These are phyloP conservation scores for Spea multiplicata DNA, from an alignment of 2,113 vertebrate species.

Conservation along the genomic window DNA sequence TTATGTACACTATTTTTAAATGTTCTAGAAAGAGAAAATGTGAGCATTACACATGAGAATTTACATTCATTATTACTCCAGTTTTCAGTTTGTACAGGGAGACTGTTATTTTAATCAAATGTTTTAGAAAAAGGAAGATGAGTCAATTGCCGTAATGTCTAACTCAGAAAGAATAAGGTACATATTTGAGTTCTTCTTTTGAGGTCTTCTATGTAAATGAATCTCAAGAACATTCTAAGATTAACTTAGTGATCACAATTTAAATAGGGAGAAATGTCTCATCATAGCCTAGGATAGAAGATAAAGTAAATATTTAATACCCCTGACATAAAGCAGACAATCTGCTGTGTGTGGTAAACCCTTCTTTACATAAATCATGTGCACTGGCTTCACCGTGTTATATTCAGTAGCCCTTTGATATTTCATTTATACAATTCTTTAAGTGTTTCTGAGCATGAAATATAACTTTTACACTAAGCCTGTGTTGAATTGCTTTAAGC, in stretches of 20 bases:
- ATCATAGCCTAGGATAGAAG: conserved; percentile 40
- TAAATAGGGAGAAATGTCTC: conserved; percentile 11
- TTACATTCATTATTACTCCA: too few species aligned
- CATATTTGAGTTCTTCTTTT: too few species aligned
- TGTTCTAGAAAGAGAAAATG: too few species aligned
- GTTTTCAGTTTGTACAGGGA: too few species aligned
- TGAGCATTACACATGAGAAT: too few species aligned
- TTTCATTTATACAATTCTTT: conserved; percentile 14
- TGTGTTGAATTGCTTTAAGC: conserved; percentile 5
- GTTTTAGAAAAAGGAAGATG: too few species aligned
- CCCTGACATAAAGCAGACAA: conserved; percentile 54
- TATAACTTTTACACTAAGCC: not conserved
- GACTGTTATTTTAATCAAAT: too few species aligned
- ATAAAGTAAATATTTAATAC: conserved; percentile 50
- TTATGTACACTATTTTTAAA: too few species aligned
- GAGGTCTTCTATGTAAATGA: conserved; percentile 40
- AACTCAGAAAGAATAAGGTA: too few species aligned
- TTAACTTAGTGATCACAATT: conserved; percentile 40
- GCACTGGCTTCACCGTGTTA: conserved; percentile 41
- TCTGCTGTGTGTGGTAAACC: conserved; percentile 56
- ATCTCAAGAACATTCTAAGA: conserved; percentile 45
- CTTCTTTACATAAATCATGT: conserved; percentile 52
- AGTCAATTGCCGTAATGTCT: too few species aligned
- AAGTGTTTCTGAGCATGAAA: conserved; percentile 5
- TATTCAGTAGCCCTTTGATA: conserved; percentile 16